Evolutionary conservation across 2,797 vertebrate species (phyloP).

Genomic region (Schizopygopsis malacanthus): DNA sequence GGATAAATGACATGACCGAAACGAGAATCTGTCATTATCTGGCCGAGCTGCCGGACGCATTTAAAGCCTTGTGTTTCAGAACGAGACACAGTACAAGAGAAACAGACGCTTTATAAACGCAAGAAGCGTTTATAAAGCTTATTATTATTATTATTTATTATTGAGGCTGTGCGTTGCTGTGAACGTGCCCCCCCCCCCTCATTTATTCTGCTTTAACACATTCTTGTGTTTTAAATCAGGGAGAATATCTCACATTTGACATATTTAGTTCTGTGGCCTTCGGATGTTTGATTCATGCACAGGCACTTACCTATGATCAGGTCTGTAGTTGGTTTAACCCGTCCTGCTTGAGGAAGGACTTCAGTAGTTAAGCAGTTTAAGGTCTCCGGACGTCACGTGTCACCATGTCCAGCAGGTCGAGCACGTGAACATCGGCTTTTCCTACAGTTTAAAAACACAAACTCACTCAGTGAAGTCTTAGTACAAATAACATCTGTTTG

Average conservation of each 20-base stretch:
- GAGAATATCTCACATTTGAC: neutral
- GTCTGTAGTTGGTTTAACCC: neutral
- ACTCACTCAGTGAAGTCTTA: neutral
- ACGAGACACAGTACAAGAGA: neutral
- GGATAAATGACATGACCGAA: neutral
- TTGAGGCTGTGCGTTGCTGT: neutral
- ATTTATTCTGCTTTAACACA: neutral
- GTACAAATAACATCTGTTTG: neutral
- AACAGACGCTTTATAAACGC: neutral
- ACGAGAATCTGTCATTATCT: neutral
- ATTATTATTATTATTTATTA: too few species aligned
- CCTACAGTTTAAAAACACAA: neutral
- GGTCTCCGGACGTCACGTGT: neutral
- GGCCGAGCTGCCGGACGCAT: neutral
- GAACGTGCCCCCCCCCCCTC: neutral
- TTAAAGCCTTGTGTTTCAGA: constrained; percentile 1
- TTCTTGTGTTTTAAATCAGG: neutral
- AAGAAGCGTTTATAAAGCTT: too few species aligned
- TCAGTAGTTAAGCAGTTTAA: neutral
- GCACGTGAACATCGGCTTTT: neutral
- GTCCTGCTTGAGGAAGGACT: neutral
- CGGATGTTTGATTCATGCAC: neutral
- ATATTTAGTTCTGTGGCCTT: constrained; percentile 3
- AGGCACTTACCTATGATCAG: neutral
- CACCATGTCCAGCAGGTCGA: neutral